These are phyloP conservation scores for Daboia siamensis DNA, from an alignment of 2,113 vertebrate genomes.

Conservation along the genomic window DNA sequence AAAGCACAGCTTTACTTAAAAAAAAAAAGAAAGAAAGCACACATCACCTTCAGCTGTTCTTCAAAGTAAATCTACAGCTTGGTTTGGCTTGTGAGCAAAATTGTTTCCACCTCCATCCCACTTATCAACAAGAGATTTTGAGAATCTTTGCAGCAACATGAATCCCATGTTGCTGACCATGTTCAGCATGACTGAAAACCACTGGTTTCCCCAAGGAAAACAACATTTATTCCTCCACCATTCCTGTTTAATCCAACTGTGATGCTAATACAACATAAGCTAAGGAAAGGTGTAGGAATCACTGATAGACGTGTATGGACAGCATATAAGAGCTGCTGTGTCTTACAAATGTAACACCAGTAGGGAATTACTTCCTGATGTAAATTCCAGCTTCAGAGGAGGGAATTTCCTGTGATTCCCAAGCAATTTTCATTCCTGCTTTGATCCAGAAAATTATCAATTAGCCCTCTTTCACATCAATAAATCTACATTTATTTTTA, in stretches of 20 bases:
- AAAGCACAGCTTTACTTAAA: neutral
- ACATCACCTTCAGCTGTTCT: neutral
- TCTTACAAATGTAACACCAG: constrained; percentile 51
- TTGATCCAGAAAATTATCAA: neutral
- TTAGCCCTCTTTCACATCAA: neutral
- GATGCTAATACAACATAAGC: constrained; percentile 56
- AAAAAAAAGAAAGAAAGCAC: neutral
- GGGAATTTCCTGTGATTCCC: neutral
- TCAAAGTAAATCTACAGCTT: neutral
- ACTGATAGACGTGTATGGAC: constrained; percentile 67
- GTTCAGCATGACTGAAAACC: constrained; percentile 26
- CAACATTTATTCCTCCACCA: constrained; percentile 21
- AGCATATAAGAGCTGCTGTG: constrained; percentile 54
- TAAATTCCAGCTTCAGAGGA: neutral
- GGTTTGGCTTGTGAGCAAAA: neutral
- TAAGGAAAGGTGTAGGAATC: constrained; percentile 59
- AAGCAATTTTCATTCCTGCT: too few species aligned
- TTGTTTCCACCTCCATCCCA: neutral
- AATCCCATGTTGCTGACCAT: neutral
- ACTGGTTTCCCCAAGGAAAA: neutral
- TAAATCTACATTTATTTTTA: neutral
- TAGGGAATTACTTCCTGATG: neutral
- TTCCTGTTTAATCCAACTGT: constrained; percentile 63
- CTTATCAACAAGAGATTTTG: constrained; percentile 23
- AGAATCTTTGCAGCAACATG: constrained; percentile 24